Percentiles rank a stretch among this genome's conserved stretches.
Evolutionary conservation across 2,113 vertebrate genomes (phyloP).

Genomic region (Phylloscopus trochilus): DNA sequence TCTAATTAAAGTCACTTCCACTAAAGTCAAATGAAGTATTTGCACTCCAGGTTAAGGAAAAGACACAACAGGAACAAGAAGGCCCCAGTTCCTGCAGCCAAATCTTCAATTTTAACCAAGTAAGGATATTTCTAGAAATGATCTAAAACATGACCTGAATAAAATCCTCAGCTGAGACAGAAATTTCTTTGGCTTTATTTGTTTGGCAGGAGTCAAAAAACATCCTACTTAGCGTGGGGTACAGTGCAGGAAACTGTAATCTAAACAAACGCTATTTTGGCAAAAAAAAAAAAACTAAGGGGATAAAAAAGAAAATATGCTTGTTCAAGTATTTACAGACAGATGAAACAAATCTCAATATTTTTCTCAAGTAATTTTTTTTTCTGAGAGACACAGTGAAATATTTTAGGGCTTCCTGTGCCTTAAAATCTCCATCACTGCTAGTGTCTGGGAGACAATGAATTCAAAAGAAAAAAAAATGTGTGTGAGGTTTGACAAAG

Average conservation of each 20-base stretch:
- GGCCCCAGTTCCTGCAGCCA: background rate
- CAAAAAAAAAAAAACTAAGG: background rate
- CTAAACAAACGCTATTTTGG: background rate
- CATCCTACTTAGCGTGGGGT: background rate
- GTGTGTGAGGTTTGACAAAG: background rate
- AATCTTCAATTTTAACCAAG: background rate
- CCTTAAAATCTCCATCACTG: background rate
- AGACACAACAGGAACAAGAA: background rate
- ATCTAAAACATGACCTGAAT: background rate
- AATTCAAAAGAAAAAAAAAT: background rate
- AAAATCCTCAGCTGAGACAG: background rate
- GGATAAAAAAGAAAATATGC: background rate
- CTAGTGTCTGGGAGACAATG: background rate
- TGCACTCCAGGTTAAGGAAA: conserved; percentile 12
- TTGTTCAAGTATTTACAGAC: background rate
- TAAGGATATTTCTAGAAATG: background rate
- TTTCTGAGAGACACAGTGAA: background rate
- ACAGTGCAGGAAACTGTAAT: background rate
- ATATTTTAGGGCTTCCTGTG: background rate
- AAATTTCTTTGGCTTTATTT: background rate
- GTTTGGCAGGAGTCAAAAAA: background rate
- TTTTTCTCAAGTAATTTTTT: background rate
- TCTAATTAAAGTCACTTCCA: conserved; percentile 34
- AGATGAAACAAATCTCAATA: background rate
- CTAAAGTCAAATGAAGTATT: conserved; percentile 12